Evolutionary conservation across 2,888 invertebrate species (phyloP).

Genomic region (Eulithis testata): DNA sequence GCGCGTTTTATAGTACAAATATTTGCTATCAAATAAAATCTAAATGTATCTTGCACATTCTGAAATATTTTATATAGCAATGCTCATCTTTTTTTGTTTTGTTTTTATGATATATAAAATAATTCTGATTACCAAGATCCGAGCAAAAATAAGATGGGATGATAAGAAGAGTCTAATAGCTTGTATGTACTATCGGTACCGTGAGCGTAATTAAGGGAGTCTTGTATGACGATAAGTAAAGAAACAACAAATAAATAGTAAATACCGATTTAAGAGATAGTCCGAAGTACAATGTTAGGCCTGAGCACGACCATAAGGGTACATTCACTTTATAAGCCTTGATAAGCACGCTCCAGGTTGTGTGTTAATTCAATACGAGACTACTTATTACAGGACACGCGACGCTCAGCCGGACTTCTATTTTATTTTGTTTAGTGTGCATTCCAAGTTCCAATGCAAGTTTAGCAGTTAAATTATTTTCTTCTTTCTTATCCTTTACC

Average conservation of each 20-base stretch:
- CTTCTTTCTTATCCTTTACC: neutral
- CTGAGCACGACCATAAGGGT: slow-evolving; percentile 17
- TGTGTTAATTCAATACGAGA: slow-evolving; percentile 28
- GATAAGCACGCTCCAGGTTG: slow-evolving; percentile 16
- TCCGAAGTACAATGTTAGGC: slow-evolving; percentile 27
- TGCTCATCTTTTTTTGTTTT: neutral
- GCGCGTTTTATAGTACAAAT: slow-evolving; percentile 6
- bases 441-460: slow-evolving; percentile 18
- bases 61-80: neutral
- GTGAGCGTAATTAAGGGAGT: slow-evolving; percentile 27
- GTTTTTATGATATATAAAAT: no score
- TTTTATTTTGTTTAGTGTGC: slow-evolving; percentile 14
- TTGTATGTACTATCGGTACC: slow-evolving; percentile 15
- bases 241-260: slow-evolving; percentile 25
- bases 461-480: neutral
- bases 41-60: neutral
- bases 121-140: neutral
- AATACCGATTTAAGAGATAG: slow-evolving; percentile 29
- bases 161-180: slow-evolving; percentile 10
- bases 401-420: slow-evolving; percentile 7
- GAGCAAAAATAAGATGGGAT: slow-evolving; percentile 4
- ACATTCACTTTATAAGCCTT: slow-evolving; percentile 13
- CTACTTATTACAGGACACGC: slow-evolving; percentile 25
- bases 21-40: slow-evolving; percentile 5
- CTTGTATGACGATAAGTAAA: slow-evolving; percentile 26